phyloP scores from a whole-genome alignment of 2,888 invertebrate species.

The Agrotis exclamationis region DNA sequence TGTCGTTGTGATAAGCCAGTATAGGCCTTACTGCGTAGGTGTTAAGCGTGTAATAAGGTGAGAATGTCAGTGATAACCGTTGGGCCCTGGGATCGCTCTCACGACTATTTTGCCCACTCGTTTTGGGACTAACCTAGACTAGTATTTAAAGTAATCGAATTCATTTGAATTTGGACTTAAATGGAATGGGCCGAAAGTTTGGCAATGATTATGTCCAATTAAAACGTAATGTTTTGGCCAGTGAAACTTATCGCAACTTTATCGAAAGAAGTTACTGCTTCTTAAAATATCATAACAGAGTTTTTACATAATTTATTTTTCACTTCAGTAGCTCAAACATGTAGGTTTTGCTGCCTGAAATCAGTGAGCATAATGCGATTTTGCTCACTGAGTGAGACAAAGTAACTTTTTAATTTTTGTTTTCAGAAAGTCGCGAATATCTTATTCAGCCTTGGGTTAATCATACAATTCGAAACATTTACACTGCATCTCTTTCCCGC shows the following conservation, averaged over 20 bases:
- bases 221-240: background rate
- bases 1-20: slow-evolving; percentile 49
- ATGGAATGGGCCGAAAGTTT: slow-evolving; percentile 22
- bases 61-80: slow-evolving; percentile 59
- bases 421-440: no score
- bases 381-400: no score
- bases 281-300: slow-evolving; percentile 1
- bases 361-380: no score
- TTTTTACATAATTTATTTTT: background rate
- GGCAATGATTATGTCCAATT: slow-evolving; percentile 23
- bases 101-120: slow-evolving; percentile 79
- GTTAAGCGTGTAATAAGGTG: slow-evolving; percentile 55
- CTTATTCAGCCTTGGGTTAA: no score
- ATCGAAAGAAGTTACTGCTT: background rate
- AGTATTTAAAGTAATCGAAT: slow-evolving; percentile 67
- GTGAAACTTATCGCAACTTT: background rate
- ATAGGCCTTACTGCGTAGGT: slow-evolving; percentile 55
- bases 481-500: no score
- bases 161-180: slow-evolving; percentile 58
- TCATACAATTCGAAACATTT: no score
- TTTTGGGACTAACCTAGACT: slow-evolving; percentile 63
- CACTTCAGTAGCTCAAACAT: no score
- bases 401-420: no score
- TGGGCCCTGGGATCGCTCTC: slow-evolving; percentile 75
- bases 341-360: no score